Evolutionary conservation across 2,888 invertebrate species (phyloP).

Genomic region (Salticus scenicus): DNA sequence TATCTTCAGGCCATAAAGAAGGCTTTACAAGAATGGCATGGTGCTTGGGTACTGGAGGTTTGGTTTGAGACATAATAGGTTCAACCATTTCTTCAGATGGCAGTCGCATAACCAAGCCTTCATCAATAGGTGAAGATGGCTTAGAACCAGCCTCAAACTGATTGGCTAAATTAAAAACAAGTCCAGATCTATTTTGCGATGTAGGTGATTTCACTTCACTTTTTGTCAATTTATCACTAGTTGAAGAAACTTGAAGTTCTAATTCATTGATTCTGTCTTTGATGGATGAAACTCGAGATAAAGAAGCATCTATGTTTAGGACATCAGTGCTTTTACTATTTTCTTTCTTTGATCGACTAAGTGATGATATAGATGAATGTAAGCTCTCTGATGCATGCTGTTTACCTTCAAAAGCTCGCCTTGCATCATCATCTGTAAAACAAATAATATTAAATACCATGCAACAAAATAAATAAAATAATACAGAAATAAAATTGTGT

Average conservation of each 20-base stretch:
- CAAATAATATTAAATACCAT: too few species aligned
- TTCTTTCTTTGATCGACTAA: slow-evolving; percentile 24
- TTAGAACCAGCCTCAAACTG: slow-evolving; percentile 78
- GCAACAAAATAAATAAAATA: too few species aligned
- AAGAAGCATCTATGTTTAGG: slow-evolving; percentile 18
- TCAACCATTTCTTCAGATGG: slow-evolving; percentile 75
- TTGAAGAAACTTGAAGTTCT: slow-evolving; percentile 77
- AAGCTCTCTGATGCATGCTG: background rate
- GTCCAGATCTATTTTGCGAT: slow-evolving; percentile 73
- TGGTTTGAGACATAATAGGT: slow-evolving; percentile 75
- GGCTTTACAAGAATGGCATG: slow-evolving; percentile 77
- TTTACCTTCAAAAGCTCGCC: background rate
- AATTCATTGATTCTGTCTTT: slow-evolving; percentile 85
- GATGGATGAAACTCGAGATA: slow-evolving; percentile 79
- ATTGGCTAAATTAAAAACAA: slow-evolving; percentile 79
- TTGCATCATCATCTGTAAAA: background rate
- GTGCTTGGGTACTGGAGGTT: slow-evolving; percentile 73
- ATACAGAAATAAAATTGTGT: too few species aligned
- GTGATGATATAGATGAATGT: background rate
- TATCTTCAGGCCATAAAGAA: slow-evolving; percentile 71
- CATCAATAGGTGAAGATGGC: slow-evolving; percentile 74
- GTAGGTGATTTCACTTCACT: slow-evolving; percentile 61
- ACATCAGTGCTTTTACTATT: slow-evolving; percentile 41
- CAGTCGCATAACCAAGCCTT: slow-evolving; percentile 73
- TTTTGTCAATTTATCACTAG: slow-evolving; percentile 50